Evolutionary conservation across 2,113 vertebrate species (phyloP).

Genomic region (Odontophorus gujanensis): DNA sequence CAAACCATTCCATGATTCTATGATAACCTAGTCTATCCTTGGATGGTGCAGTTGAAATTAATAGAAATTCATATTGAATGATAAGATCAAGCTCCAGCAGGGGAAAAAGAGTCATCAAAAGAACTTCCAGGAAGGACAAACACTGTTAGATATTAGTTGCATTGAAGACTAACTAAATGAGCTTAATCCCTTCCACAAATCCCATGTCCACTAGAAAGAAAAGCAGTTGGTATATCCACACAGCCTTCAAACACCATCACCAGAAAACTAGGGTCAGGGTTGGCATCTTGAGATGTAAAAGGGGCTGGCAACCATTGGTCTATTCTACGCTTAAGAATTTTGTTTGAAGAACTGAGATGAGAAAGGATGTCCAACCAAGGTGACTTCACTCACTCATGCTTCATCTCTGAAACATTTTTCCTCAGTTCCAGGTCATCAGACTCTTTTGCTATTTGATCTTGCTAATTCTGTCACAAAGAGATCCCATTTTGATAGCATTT

Average conservation of each 20-base stretch:
- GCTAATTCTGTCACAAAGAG: not conserved
- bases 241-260: not conserved
- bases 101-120: not conserved
- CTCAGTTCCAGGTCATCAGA: not conserved
- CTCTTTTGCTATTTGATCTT: not conserved
- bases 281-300: not conserved
- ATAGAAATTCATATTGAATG: not conserved
- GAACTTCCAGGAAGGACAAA: not conserved
- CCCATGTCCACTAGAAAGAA: not conserved
- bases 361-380: not conserved
- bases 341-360: not conserved
- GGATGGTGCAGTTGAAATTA: not conserved
- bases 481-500: not conserved
- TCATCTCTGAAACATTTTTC: not conserved
- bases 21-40: not conserved
- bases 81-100: not conserved
- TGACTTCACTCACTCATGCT: not conserved
- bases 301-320: not conserved
- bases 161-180: not conserved
- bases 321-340: not conserved
- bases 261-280: not conserved
- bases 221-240: not conserved
- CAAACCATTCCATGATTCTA: no score
- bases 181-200: not conserved
- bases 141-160: rapidly evolving